Base-by-base conservation (phyloP, 2,797 vertebrate genomes). In the Acridotheres tristis region DNA sequence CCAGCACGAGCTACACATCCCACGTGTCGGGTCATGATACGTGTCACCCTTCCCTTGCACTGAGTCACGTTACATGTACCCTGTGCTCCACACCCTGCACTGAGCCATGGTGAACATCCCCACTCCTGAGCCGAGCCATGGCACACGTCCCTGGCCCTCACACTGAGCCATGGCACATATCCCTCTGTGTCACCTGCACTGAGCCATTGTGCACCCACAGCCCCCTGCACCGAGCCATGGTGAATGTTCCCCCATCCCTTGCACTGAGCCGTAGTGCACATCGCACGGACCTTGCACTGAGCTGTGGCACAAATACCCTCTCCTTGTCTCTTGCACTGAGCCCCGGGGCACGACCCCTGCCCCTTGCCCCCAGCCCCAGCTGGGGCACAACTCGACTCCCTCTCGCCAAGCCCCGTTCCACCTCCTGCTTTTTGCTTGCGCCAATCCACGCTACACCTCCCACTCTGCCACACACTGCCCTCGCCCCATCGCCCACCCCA, bases 401-500 rank as follows among this genome's bases (percentile, higher is more conserved):
- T 42, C 43, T 29, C 0, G 0, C 54, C 9, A 1, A 51, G 38
- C 53, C 57, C 32, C 1, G 0, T 9, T 27, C 48, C 47, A 34
- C n/a, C 53, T 59, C 54, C 30, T 2, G 11, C 82, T 78, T 42
- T 19, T 10, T 7, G 66, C 81, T 42, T n/a, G 59, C 2, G 13
- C 57, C 7, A 4, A 26, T 17, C 72, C 65, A 76, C 0, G 0
- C 43, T 1, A 15, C 51, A 25, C 54, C 30, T 38, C 42, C 51
- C 2, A 1, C 32, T 26, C 38, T 51, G 50, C 19, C 77, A 47
- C 69, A 15, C 6, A 2, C 43, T 16, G 43, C 57, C 55, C 51
- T 43, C 0, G 0, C 22, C 45, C 73, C 50, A 19, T 21, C 0
- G 0, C 42, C 38, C 51, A 8, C 43, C 10, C 19, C 0, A 1